Evolutionary conservation across 2,797 vertebrate species (phyloP).

Genomic region (Gadopsis marmoratus): DNA sequence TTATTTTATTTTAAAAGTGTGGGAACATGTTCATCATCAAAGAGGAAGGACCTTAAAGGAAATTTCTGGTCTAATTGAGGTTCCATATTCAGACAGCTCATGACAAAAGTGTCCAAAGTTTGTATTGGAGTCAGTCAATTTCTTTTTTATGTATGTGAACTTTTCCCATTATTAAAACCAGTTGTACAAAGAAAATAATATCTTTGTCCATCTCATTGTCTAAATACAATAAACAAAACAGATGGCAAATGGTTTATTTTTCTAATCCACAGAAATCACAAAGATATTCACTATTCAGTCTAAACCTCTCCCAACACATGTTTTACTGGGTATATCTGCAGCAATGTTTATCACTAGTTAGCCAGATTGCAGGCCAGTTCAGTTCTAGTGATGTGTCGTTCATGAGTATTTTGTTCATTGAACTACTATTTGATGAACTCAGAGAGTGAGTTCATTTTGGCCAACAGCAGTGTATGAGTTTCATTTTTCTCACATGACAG

Average conservation of each 20-base stretch:
- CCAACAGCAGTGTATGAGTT: no score
- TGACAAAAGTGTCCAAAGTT: neutral
- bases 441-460: no score
- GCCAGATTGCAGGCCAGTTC: no score
- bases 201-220: neutral
- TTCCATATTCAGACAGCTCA: neutral
- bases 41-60: neutral
- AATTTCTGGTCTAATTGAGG: neutral
- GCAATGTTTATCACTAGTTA: no score
- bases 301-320: neutral
- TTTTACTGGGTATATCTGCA: neutral
- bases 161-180: slow-evolving; percentile 5
- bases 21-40: neutral
- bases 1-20: slow-evolving; percentile 2
- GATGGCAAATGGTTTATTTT: neutral
- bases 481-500: no score
- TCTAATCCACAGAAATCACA: neutral
- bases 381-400: no score
- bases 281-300: neutral
- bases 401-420: no score
- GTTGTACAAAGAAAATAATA: neutral
- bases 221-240: neutral
- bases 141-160: neutral
- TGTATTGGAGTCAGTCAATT: neutral
- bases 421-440: no score